Percentiles rank a stretch among this genome's conserved stretches.
These are phyloP conservation scores for Stenurella melanura DNA, from an alignment of 2,888 invertebrate genomes.

Conservation along the genomic window DNA sequence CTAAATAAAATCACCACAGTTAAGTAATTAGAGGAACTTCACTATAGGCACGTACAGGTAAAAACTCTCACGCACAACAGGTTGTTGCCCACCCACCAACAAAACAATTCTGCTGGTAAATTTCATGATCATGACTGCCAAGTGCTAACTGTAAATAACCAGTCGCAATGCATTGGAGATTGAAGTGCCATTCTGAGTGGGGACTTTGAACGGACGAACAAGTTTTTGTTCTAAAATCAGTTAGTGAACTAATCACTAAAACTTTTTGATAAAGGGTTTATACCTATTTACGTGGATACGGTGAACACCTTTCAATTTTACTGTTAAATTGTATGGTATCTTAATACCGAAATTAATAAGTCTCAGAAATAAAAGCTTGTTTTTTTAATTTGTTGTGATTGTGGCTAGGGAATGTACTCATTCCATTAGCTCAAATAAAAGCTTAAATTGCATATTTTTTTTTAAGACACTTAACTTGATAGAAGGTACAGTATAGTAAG, in stretches of 20 bases:
- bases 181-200: constrained; percentile 11
- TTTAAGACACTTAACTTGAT: too few species aligned
- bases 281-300: too few species aligned
- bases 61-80: constrained; percentile 15
- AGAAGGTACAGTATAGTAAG: too few species aligned
- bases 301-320: too few species aligned
- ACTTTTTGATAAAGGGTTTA: too few species aligned
- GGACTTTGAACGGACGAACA: not conserved
- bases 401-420: too few species aligned
- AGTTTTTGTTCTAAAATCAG: not conserved
- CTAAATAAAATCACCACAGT: not conserved
- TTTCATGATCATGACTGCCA: constrained; percentile 10
- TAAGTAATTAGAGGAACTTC: not conserved
- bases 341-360: too few species aligned
- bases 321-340: too few species aligned
- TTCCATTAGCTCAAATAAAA: too few species aligned
- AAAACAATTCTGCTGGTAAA: not conserved
- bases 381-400: too few species aligned
- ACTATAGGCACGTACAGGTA: not conserved
- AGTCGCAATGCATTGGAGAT: constrained; percentile 24
- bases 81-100: constrained; percentile 7
- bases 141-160: constrained; percentile 22
- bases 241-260: not conserved
- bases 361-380: too few species aligned
- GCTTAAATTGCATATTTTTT: too few species aligned